Conservation (phyloP, 2,797 vertebrate species). For the Aldrovandia affinis region DNA sequence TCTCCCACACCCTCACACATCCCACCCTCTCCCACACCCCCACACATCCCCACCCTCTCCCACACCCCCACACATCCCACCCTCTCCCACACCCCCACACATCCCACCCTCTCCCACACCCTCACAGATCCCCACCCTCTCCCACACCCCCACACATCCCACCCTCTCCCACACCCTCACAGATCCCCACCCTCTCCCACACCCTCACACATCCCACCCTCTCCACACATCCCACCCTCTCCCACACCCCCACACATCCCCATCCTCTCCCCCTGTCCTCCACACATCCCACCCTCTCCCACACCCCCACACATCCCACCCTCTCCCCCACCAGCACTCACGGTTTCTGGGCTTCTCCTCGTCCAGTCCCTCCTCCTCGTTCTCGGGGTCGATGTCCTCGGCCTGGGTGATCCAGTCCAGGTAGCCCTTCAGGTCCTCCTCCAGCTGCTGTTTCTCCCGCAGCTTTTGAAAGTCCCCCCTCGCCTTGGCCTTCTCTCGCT, state of each 20-base stretch:
- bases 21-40: background rate
- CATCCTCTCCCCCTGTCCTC: background rate
- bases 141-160: background rate
- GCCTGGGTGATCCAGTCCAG: slow-evolving; percentile 99
- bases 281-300: background rate
- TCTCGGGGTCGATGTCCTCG: slow-evolving; percentile 98
- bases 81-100: background rate
- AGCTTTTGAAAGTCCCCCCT: slow-evolving; percentile 98
- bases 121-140: background rate
- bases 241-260: background rate
- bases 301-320: background rate
- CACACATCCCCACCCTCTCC: background rate
- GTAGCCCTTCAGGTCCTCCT: slow-evolving; percentile 96
- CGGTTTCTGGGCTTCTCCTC: slow-evolving; percentile 97
- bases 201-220: slow-evolving; percentile 71
- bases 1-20: slow-evolving; percentile 69
- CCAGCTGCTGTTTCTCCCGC: slow-evolving; percentile 94
- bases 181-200: background rate
- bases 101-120: background rate
- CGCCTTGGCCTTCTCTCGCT: slow-evolving; percentile 96
- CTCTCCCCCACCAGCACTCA: slow-evolving; percentile 70
- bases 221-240: too few species aligned
- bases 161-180: background rate
- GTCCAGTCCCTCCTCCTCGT: slow-evolving; percentile 94
- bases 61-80: background rate